Evolutionary conservation across 2,888 invertebrate genomes (phyloP), one percentile per base, ranked within the genome.

Genomic region (Aporophyla lueneburgensis): DNA sequence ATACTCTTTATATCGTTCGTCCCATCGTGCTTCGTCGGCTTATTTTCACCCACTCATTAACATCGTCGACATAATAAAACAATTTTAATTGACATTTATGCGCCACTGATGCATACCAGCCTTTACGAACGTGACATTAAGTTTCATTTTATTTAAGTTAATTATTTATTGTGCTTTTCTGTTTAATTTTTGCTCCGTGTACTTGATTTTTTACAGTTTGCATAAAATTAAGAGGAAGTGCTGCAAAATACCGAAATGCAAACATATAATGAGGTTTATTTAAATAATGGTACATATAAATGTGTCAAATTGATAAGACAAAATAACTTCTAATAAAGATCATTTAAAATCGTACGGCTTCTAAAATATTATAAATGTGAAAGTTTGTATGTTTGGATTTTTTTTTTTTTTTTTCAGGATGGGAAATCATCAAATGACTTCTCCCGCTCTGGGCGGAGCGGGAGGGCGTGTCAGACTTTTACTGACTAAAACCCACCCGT

Each of bases 61-160:
- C 86, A 85, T 81, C 81, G 83, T 83, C 76, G 77, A 72, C 78
- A 85, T 85, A 81, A 87, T 90, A 88, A 88, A 90, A 83, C 87
- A 87, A 81, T 87, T 90, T 90, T 89, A 90, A 91, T 91, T 89
- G 89, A 87, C 88, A 84, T 89, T 88, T 87, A 87, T 88, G 85
- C 76, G 85, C 79, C 88, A 73, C 73, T 90, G 89, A 90, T 88
- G 85, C 85, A 91, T 88, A 78, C 78, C 72, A 59, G 76, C 74
- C 85, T 85, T 85, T 86, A 87, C 83, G 75, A 76, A 84, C 74
- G 85, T 85, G 85, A 84, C 84, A 80, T 71, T 81, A 84, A 88
- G 87, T 88, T 85, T 82, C 84, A 81, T 78, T 81, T 80, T 87
- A 86, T 87, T 89, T 88, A 89, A 89, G 86, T 86, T 83, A 88